Evolutionary conservation across 2,888 invertebrate species (phyloP), one percentile per base, ranked within the genome.

Genomic region (Ormyrus pomaceus): DNA sequence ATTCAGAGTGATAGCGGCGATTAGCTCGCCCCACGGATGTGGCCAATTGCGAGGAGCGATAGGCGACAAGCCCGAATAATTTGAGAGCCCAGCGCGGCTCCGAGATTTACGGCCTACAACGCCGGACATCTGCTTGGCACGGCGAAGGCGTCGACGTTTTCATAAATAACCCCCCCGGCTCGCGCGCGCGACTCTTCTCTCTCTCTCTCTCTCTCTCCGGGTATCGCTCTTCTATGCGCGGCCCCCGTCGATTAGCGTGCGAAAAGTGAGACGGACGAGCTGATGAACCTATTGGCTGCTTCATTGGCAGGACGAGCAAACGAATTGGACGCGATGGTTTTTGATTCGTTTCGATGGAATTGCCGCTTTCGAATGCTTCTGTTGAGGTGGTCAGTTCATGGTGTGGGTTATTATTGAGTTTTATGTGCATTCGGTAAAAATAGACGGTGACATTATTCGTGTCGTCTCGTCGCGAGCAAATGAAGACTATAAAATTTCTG

Each of bases 101-200:
- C 6, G 64, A 77, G 73, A 80, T 80, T 80, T 80, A 80, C 59
- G 77, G 77, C 73, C 69, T 64, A 68, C 80, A 69, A 4, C 13
- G 48, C 7, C 53, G 19, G 45, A 73, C 72, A 50, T 64, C 56
- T 19, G 53, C 19, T 58, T 51, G 58, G 65, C 59, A n/a, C 56
- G 9, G 69, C 62, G 56, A 13, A 61, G 56, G 19, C 58, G 50
- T 71, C 55, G 68, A 75, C 66, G 5, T 59, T 68, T 65, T 71
- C 65, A 64, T 53, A 19, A 71, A 65, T 77, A 64, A 58, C 46
- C 56, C n/a, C 48, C 2, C 34, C 34, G 34, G n/a, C 34, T 34
- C 34, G 34, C 34, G 34, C n/a, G n/a, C n/a, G 2, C 34, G 34
- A 34, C 34, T 34, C 34, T 34, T 34, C 1, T n/a, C n/a, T n/a